Evolutionary conservation across 2,797 vertebrate species (phyloP).

Genomic region (Rhinoraja longicauda): DNA sequence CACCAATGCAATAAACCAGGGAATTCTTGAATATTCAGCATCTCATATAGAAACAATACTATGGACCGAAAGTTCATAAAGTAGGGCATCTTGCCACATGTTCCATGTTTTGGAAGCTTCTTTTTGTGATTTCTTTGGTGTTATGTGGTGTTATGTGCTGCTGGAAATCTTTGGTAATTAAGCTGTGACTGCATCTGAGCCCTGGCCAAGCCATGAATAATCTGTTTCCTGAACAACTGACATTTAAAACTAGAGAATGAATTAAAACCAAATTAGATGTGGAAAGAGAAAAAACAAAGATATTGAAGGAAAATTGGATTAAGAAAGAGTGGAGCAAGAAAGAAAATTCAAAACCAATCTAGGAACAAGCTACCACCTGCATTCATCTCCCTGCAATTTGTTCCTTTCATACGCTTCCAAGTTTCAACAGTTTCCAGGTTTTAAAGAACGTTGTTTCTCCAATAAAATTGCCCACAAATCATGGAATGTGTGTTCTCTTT

Average conservation of each 20-base stretch:
- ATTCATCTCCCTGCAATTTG: neutral
- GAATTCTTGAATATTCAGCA: neutral
- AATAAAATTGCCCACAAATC: neutral
- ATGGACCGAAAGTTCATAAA: neutral
- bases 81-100: neutral
- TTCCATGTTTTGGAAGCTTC: neutral
- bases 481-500: neutral
- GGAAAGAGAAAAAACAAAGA: neutral
- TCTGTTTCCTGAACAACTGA: neutral
- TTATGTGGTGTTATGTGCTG: too few species aligned
- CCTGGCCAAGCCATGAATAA: neutral
- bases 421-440: neutral
- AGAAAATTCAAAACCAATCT: neutral
- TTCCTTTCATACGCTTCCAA: neutral
- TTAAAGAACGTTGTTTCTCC: neutral
- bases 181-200: neutral
- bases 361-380: neutral
- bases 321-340: neutral
- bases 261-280: neutral
- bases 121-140: neutral
- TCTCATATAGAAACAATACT: neutral
- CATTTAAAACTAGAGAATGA: neutral
- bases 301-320: neutral
- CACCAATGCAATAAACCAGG: too few species aligned
- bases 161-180: too few species aligned